These are phyloP conservation scores for Dendrocincla fuliginosa DNA, from an alignment of 2,797 vertebrate genomes.

Conservation along the genomic window DNA sequence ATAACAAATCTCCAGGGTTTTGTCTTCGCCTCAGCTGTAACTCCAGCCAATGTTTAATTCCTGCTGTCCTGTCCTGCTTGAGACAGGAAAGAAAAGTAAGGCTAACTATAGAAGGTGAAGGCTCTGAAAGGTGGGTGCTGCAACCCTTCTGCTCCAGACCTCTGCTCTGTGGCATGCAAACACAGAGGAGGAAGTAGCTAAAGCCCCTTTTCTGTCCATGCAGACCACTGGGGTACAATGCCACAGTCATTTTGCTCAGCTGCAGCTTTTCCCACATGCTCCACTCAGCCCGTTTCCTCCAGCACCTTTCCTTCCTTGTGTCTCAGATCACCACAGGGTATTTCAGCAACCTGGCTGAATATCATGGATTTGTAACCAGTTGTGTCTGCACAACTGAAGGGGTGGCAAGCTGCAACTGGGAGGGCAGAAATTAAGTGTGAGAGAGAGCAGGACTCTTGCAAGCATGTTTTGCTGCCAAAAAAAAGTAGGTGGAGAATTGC, in stretches of 20 bases:
- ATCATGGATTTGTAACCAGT: not conserved
- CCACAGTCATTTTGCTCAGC: not conserved
- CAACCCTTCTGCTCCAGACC: not conserved
- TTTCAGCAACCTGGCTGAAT: not conserved
- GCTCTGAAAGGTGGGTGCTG: not conserved
- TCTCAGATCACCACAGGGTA: not conserved
- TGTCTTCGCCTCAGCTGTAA: not conserved
- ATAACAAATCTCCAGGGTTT: not conserved
- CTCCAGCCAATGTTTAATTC: not conserved
- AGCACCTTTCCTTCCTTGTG: not conserved
- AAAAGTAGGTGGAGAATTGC: not conserved
- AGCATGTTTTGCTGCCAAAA: not conserved
- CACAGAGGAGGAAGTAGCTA: not conserved
- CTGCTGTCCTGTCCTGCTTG: not conserved
- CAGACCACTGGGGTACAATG: not conserved
- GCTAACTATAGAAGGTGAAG: not conserved
- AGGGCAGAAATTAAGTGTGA: not conserved
- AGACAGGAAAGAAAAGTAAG: not conserved
- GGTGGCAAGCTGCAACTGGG: not conserved
- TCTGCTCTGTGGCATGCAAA: not conserved
- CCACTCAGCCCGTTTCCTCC: not conserved
- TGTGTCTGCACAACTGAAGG: not conserved
- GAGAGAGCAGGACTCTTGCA: not conserved
- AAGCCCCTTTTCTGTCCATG: not conserved
- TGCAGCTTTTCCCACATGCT: accelerated